phyloP scores from a whole-genome alignment of 2,113 vertebrate genomes.

The Raja brachyura region DNA sequence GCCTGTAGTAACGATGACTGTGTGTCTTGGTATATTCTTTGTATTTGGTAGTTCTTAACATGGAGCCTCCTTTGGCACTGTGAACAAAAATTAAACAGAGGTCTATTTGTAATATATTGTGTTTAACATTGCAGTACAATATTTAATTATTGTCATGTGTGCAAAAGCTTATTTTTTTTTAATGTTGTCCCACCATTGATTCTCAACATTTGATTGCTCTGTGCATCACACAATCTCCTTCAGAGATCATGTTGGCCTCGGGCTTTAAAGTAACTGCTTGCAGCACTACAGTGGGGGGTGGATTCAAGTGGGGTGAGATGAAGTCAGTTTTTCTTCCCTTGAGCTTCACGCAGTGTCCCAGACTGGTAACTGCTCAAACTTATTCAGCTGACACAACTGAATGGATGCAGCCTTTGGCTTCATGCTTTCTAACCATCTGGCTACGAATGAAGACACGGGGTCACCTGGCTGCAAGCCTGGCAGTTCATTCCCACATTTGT shows the following conservation, averaged over 20 bases:
- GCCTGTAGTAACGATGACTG: not conserved
- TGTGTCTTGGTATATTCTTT: not conserved
- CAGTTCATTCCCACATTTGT: not conserved
- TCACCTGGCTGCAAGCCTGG: not conserved
- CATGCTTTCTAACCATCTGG: not conserved
- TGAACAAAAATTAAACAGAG: not conserved
- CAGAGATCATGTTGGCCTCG: not conserved
- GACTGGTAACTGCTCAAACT: not conserved
- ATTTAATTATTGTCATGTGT: not conserved
- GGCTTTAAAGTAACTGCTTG: not conserved
- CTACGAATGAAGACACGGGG: not conserved
- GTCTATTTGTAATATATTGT: not conserved
- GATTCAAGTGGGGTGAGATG: not conserved
- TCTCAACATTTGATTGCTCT: not conserved
- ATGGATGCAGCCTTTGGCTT: slow-evolving; percentile 13
- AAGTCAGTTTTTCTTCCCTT: slow-evolving; percentile 1
- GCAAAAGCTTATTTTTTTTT: slow-evolving; percentile 6
- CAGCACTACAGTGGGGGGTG: not conserved
- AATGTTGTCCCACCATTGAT: too few relatives aligned
- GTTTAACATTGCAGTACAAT: not conserved
- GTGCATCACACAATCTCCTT: not conserved
- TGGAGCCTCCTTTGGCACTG: not conserved
- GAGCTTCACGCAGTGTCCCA: not conserved
- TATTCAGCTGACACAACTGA: not conserved
- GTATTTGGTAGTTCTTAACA: not conserved